Evolutionary conservation across 2,113 vertebrate species (phyloP).

Genomic region (Salvelinus fontinalis): DNA sequence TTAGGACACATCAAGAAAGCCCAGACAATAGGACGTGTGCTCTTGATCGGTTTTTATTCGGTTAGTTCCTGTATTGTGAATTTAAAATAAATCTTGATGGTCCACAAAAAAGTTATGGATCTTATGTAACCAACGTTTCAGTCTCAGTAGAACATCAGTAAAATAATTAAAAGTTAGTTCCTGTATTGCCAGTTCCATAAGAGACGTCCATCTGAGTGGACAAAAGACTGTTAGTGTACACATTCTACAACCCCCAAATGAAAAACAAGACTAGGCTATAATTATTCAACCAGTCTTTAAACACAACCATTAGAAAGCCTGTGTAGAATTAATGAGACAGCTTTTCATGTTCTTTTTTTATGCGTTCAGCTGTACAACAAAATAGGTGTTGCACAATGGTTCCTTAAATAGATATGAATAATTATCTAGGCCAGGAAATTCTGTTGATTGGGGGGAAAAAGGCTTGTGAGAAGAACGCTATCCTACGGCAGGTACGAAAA

Average conservation of each 20-base stretch:
- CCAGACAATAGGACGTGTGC: background rate
- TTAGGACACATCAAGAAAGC: constrained; percentile 16
- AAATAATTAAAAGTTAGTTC: background rate
- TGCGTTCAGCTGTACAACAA: background rate
- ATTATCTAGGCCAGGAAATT: background rate
- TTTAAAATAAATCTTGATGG: background rate
- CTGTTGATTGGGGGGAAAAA: background rate
- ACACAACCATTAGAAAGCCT: background rate
- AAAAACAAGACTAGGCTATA: background rate
- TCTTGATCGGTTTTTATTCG: too few relatives aligned
- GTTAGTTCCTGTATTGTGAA: background rate
- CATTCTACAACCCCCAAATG: background rate
- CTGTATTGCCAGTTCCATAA: background rate
- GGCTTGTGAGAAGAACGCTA: background rate
- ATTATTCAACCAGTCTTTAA: background rate
- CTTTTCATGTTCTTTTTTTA: background rate
- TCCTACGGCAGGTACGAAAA: background rate
- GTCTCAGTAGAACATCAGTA: background rate
- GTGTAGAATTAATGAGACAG: background rate
- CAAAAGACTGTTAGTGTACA: background rate
- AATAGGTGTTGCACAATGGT: background rate
- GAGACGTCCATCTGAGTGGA: background rate
- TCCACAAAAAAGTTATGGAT: too few relatives aligned
- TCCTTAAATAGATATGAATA: background rate
- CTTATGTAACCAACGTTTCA: background rate